Base-by-base conservation (phyloP, 2,797 vertebrate genomes). In the Anisognathus igniventris region DNA sequence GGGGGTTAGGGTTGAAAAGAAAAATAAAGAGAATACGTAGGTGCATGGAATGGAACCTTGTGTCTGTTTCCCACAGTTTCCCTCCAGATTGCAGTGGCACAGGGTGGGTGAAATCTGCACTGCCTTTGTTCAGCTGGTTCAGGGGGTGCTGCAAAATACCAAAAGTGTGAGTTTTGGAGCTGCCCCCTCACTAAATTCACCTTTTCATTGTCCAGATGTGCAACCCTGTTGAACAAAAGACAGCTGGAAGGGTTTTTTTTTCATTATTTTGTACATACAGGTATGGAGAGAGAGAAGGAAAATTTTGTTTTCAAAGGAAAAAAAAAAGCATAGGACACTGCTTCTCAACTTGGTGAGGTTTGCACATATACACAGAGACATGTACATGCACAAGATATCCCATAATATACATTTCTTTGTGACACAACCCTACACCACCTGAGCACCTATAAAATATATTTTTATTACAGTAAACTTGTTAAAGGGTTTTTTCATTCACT, bases 151-250 rank as follows among this genome's bases (percentile, higher is more conserved):
- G 70, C 30, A 48, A 30, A 92, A 65, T 13, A 23, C 6, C 64
- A 39, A 16, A 62, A 78, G 3, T 1, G 2, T 39, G n/a, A 6
- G 1, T 42, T 72, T 48, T 37, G 51, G 28, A 57, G 17, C 35
- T 71, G 6, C 3, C 7, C 5, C 14, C 20, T 47, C 27, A 12
- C 30, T 24, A n/a, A 50, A 65, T n/a, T 70, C n/a, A 79, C 31
- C 27, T 73, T 10, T 44, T 44, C 22, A 12, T 72, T 71, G 67
- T 30, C 39, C 3, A 3, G 15, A 53, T 37, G 12, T 10, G 3
- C 45, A 86, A 20, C 2, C 2, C 22, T 2, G 0, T 20, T 30
- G 31, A 72, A 40, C 0, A 3, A n/a, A 47, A 71, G 21, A 24
- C 17, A 75, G 16, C 7, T 48, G 7, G 31, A 31, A 33, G 19